phyloP scores from a whole-genome alignment of 2,888 invertebrate genomes.

The Zelleria hepariella region DNA sequence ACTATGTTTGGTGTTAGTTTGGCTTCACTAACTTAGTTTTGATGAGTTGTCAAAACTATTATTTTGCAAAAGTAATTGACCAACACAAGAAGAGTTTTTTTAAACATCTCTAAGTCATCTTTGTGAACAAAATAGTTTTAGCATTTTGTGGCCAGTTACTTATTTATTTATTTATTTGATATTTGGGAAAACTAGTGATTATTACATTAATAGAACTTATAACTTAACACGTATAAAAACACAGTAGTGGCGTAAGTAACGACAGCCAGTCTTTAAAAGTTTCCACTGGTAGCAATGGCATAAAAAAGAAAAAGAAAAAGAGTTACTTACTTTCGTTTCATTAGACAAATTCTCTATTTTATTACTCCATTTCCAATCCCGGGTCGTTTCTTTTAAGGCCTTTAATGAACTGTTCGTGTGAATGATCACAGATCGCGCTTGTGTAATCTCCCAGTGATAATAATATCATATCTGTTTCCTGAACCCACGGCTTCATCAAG shows the following conservation, averaged over 20 bases:
- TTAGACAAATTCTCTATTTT: neutral
- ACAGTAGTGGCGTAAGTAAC: too few species aligned
- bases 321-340: too few species aligned
- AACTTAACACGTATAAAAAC: too few species aligned
- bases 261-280: too few species aligned
- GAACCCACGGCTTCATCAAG: constrained; percentile 40
- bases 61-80: constrained; percentile 23
- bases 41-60: constrained; percentile 10
- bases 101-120: neutral
- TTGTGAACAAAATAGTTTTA: too few species aligned
- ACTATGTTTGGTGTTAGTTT: constrained; percentile 21
- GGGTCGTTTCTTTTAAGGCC: neutral
- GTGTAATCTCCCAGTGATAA: constrained; percentile 10
- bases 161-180: too few species aligned
- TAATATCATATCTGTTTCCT: constrained; percentile 27
- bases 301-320: too few species aligned
- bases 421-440: constrained; percentile 13
- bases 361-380: neutral
- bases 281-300: too few species aligned
- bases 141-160: too few species aligned
- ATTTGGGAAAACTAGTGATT: too few species aligned
- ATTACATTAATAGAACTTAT: too few species aligned
- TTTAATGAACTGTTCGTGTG: constrained; percentile 3
- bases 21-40: constrained; percentile 20
- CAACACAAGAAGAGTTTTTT: neutral